Evolutionary conservation across 2,888 invertebrate genomes (phyloP), one percentile per base, ranked within the genome.

Genomic region (Scotopteryx bipunctaria): DNA sequence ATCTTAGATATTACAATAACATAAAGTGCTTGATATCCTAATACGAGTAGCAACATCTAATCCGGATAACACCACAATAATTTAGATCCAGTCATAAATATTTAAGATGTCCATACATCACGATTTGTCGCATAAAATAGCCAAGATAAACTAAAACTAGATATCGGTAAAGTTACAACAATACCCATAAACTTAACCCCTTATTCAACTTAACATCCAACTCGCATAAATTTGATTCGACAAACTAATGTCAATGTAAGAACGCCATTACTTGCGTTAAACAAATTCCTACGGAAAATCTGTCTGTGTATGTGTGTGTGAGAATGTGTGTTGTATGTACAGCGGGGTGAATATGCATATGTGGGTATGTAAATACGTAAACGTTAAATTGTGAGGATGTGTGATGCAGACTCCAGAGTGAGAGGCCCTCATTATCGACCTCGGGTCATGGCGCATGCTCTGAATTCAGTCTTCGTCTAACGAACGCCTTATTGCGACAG

Each of bases 371-470:
- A 89, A 88, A 89, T 87, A 89, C 82, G 86, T 82, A 78, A 80
- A 81, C 78, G 87, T 83, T 87, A 87, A 86, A 83, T 83, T 85
- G 82, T 87, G 75, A 76, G 88, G 85, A 87, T 90, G 90, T 90
- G 90, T 88, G 88, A 87, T 86, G 88, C 79, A 73, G 79, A 77
- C 77, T 83, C 69, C 78, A 77, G 84, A 86, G 86, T 74, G 86
- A 85, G 89, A 86, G 85, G 86, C 81, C 82, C 87, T 91, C 91
- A 91, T 91, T 91, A 91, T 91, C 91, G 91, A 91, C 91, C 91
- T 88, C 77, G 74, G 91, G 91, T 91, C 91, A 87, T 77, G 77
- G 91, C 91, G 91, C 91, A 91, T 91, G 91, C 91, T 85, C 89
- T 81, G 75, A 83, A 73, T 77, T 69, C 63, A 45, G 58, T 57